Conservation (phyloP, 2,888 invertebrate genomes). For the Eupeodes luniger region DNA sequence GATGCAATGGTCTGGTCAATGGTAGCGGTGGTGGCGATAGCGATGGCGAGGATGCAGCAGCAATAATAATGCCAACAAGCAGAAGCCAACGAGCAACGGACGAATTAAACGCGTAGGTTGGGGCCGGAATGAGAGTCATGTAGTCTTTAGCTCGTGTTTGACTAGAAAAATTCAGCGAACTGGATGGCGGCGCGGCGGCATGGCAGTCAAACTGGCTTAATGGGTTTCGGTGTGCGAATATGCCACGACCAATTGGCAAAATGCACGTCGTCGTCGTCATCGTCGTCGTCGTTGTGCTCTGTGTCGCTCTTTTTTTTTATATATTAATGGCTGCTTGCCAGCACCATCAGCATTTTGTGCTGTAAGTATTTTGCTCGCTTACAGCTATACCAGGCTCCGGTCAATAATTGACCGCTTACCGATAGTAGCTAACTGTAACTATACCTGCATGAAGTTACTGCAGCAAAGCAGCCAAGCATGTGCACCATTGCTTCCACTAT, state of each 20-base stretch:
- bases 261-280: constrained; percentile 29
- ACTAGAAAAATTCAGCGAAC: constrained; percentile 47
- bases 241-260: constrained; percentile 63
- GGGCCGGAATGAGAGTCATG: constrained; percentile 43
- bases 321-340: constrained; percentile 59
- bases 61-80: constrained; percentile 31
- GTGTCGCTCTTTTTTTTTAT: constrained; percentile 36
- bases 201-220: constrained; percentile 63
- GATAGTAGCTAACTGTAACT: constrained; percentile 62
- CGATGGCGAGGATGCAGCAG: constrained; percentile 12
- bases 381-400: constrained; percentile 39
- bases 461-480: not conserved
- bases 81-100: constrained; percentile 16
- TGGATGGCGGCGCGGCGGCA: constrained; percentile 21
- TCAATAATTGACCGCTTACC: constrained; percentile 64
- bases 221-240: constrained; percentile 68
- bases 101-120: constrained; percentile 63
- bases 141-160: constrained; percentile 52
- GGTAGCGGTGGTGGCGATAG: not conserved
- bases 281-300: constrained; percentile 24
- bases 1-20: not conserved
- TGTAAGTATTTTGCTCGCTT: constrained; percentile 34
- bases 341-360: constrained; percentile 33
- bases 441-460: constrained; percentile 31
- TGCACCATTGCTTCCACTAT: constrained; percentile 2